Evolutionary conservation across 2,888 invertebrate genomes (phyloP), one percentile per base, ranked within the genome.

Genomic region (Acrobasis suavella): DNA sequence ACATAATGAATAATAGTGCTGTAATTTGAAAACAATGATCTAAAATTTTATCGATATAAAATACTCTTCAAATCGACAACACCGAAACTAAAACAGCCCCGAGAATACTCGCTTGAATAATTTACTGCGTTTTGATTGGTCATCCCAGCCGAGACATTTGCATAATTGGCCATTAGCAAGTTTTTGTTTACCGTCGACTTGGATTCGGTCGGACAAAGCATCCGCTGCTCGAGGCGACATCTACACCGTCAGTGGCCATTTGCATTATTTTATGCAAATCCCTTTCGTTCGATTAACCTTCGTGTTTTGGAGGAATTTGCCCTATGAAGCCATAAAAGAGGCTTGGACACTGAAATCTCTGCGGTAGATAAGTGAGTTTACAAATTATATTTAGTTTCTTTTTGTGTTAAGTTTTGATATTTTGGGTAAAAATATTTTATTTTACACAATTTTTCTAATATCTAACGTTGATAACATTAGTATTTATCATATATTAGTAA

Each of bases 71-170:
- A 67, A 73, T 72, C 72, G 67, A 77, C 72, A 72, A 64, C 66
- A 65, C 63, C 62, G 64, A 69, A 74, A 74, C 72, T 61, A 72
- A 75, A 74, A 71, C 67, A 65, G 73, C 81, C 74, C 69, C 70
- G 62, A 74, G 82, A 81, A 72, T 73, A 75, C 76, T 80, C 76
- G 77, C 71, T 64, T 83, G 87, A 88, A 90, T 89, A 84, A 89
- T 89, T 89, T 84, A 89, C 82, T 82, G 82, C 83, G 80, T 85
- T 89, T 88, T 86, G 88, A 89, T 88, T 86, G 87, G 83, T 87
- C 85, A 85, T 85, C 83, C 77, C 79, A 78, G 77, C 75, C 72
- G 70, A 67, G 72, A 61, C 75, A 89, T 91, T 87, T 87, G 81
- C 88, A 89, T 89, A 90, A 89, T 88, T 84, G 85, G 72, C 86